Conservation (phyloP, 2,888 invertebrate genomes). For the Eupelmus urozonus region DNA sequence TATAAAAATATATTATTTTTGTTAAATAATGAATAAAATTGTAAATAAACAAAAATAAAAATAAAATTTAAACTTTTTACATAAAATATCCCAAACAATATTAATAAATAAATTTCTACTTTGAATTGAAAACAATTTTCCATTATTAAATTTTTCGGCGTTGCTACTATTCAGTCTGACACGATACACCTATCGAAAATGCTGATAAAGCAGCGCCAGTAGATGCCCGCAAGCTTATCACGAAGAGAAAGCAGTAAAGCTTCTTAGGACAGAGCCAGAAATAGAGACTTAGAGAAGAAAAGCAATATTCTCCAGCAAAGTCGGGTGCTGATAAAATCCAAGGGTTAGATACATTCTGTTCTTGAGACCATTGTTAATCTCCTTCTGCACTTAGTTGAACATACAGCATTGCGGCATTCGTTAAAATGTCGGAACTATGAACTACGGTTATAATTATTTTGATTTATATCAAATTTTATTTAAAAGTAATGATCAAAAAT, state of each 20-base stretch:
- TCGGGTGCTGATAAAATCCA: background rate
- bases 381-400: no score
- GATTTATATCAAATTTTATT: no score
- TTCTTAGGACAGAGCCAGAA: conserved; percentile 1
- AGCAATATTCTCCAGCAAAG: background rate
- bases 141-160: background rate
- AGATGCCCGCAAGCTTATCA: background rate
- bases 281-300: conserved; percentile 8
- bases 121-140: background rate
- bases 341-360: background rate
- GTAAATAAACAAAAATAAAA: no score
- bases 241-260: conserved; percentile 4
- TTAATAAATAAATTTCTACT: background rate
- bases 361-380: background rate
- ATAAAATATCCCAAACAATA: background rate
- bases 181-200: conserved; percentile 15
- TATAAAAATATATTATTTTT: no score
- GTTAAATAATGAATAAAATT: no score
- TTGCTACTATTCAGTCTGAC: conserved; percentile 1
- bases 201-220: conserved; percentile 14
- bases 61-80: no score
- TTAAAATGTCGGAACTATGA: no score
- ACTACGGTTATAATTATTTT: no score
- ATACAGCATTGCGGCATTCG: no score
- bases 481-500: no score